These are phyloP conservation scores for Teleogryllus oceanicus DNA, from an alignment of 2,888 invertebrate genomes.

Conservation along the genomic window DNA sequence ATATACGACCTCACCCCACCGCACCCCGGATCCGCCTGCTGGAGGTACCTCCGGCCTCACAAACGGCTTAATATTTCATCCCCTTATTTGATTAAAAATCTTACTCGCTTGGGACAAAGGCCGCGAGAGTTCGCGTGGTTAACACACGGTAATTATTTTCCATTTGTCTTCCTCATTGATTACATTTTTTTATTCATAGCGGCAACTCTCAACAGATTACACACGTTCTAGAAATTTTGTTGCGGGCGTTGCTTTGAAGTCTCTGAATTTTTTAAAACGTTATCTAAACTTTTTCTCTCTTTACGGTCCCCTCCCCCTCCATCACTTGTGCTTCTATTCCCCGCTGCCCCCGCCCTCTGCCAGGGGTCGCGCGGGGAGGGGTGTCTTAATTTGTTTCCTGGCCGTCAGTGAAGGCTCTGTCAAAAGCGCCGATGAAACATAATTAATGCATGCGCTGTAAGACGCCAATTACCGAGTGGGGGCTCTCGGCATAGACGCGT, in stretches of 20 bases:
- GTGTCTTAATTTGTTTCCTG: conserved; percentile 31
- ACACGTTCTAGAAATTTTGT: conserved; percentile 26
- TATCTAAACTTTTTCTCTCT: conserved; percentile 30
- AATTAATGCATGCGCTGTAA: conserved; percentile 30
- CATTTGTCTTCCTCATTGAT: conserved; percentile 24
- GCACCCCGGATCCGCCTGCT: background rate
- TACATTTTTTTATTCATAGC: conserved; percentile 22
- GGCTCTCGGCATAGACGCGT: background rate
- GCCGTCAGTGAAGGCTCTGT: background rate
- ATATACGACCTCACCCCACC: background rate
- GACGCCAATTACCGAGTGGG: conserved; percentile 28
- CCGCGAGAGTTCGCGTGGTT: background rate
- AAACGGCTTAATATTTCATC: conserved; percentile 18
- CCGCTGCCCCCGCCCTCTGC: background rate
- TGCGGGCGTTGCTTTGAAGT: conserved; percentile 26
- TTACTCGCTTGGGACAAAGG: background rate
- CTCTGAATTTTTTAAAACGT: conserved; percentile 34
- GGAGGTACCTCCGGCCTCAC: background rate
- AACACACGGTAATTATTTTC: conserved; percentile 26
- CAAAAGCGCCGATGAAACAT: conserved; percentile 31
- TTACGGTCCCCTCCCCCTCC: background rate
- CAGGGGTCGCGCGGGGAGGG: background rate
- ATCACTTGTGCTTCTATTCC: background rate
- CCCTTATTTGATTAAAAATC: conserved; percentile 23
- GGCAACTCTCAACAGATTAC: conserved; percentile 20